Percentiles rank a stretch among this genome's conserved stretches.
Evolutionary conservation across 2,888 invertebrate species (phyloP).

Genomic region (Gnatocerus cornutus): DNA sequence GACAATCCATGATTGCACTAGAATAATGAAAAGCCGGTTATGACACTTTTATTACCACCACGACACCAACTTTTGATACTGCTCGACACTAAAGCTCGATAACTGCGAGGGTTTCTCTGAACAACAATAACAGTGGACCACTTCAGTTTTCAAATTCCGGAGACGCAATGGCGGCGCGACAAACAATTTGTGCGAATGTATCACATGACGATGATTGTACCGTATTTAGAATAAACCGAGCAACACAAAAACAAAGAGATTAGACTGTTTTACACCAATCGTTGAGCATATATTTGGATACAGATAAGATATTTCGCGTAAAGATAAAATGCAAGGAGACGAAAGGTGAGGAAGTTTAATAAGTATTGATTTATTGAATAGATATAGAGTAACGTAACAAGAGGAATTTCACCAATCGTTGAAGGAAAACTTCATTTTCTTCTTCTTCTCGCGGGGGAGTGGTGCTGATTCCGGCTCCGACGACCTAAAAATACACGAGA

Average conservation of each 20-base stretch:
- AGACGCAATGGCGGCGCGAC: neutral
- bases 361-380: neutral
- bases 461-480: neutral
- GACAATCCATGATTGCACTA: constrained; percentile 55
- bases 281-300: neutral
- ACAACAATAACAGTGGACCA: constrained; percentile 30
- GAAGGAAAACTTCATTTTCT: constrained; percentile 69
- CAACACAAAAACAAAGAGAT: constrained; percentile 17
- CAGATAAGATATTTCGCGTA: neutral
- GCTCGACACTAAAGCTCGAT: constrained; percentile 26
- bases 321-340: neutral
- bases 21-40: constrained; percentile 32
- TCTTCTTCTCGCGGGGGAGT: constrained; percentile 67
- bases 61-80: constrained; percentile 14
- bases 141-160: neutral
- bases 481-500: constrained; percentile 3
- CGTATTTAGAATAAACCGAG: constrained; percentile 35
- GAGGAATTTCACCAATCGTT: constrained; percentile 71
- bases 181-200: constrained; percentile 41
- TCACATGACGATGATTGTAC: constrained; percentile 49
- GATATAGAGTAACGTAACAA: neutral
- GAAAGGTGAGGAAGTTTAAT: neutral
- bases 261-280: neutral
- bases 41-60: constrained; percentile 25
- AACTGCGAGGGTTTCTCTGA: constrained; percentile 38